Evolutionary conservation across 2,888 invertebrate genomes (phyloP).

Genomic region (Brachyptera risi): DNA sequence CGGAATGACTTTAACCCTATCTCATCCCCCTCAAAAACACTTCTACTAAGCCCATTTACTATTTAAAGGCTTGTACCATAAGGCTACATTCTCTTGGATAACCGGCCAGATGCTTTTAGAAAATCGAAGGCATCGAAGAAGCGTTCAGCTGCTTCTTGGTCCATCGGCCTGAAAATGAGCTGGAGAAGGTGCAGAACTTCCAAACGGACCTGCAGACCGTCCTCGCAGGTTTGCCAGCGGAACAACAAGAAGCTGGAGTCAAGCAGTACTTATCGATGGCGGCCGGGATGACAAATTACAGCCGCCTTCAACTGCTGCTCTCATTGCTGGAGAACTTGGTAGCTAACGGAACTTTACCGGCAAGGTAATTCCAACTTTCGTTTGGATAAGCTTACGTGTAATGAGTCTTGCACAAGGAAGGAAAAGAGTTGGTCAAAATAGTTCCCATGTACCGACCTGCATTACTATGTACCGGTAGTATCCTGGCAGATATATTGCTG

Average conservation of each 20-base stretch:
- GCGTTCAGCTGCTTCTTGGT: constrained; percentile 86
- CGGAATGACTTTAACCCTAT: too few relatives aligned
- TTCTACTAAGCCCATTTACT: too few relatives aligned
- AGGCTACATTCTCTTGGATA: too few relatives aligned
- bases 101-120: constrained; percentile 46
- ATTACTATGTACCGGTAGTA: too few relatives aligned
- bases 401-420: too few relatives aligned
- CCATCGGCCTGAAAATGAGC: constrained; percentile 66
- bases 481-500: too few relatives aligned
- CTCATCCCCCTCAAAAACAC: too few relatives aligned
- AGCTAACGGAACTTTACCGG: constrained; percentile 64
- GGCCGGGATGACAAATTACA: constrained; percentile 68
- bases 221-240: constrained; percentile 62
- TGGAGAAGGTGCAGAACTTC: constrained; percentile 62
- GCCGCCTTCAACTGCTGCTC: constrained; percentile 70
- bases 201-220: constrained; percentile 64
- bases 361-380: constrained; percentile 68
- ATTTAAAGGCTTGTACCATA: too few relatives aligned
- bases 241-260: constrained; percentile 70
- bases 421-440: too few relatives aligned
- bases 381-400: too few relatives aligned
- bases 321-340: constrained; percentile 72
- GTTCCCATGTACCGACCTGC: too few relatives aligned
- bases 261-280: constrained; percentile 70
- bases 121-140: constrained; percentile 80